phyloP scores from a whole-genome alignment of 2,888 invertebrate genomes.

The Graphium colonna region DNA sequence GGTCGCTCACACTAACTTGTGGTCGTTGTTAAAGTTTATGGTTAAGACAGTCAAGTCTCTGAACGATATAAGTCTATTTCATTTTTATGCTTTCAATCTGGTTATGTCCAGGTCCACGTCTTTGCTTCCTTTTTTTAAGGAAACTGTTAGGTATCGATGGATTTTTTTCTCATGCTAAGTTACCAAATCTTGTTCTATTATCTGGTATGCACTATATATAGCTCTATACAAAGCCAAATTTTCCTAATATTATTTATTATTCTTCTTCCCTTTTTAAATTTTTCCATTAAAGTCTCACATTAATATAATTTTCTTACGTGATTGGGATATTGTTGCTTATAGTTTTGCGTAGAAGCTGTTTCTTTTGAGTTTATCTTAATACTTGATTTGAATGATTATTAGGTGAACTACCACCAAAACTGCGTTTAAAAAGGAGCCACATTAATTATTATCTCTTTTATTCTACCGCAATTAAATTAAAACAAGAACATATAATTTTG shows the following conservation, averaged over 20 bases:
- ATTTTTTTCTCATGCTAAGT: slow-evolving; percentile 23
- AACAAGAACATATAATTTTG: too few species aligned
- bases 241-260: slow-evolving; percentile 26
- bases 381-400: too few species aligned
- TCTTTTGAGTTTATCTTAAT: not conserved
- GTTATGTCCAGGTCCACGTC: slow-evolving; percentile 30
- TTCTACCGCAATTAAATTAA: too few species aligned
- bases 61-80: too few species aligned
- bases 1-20: too few species aligned
- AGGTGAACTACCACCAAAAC: too few species aligned
- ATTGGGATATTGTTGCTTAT: slow-evolving; percentile 9
- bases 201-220: too few species aligned
- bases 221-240: slow-evolving; percentile 21
- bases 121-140: slow-evolving; percentile 23
- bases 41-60: too few species aligned
- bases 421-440: too few species aligned
- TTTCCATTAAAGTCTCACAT: slow-evolving; percentile 14
- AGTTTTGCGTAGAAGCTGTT: not conserved
- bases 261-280: slow-evolving; percentile 11
- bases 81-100: too few species aligned
- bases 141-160: slow-evolving; percentile 26
- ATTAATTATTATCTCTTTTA: too few species aligned
- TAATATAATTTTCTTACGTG: slow-evolving; percentile 12
- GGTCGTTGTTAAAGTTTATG: too few species aligned
- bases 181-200: slow-evolving; percentile 26